phyloP scores from a whole-genome alignment of 2,888 invertebrate species.

The Dynastes maya region DNA sequence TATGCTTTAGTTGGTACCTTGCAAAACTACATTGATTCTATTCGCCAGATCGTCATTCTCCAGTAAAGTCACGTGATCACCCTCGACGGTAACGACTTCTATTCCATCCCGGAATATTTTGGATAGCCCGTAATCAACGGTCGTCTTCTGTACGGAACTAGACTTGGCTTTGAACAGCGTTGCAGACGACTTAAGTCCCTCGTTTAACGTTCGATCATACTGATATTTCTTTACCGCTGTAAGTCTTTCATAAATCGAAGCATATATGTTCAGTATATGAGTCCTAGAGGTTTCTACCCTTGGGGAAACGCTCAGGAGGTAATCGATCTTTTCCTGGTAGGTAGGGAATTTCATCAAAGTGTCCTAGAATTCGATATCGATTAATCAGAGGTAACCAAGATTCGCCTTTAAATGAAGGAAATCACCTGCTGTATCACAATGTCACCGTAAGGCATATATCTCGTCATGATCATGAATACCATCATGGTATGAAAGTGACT shows the following conservation, averaged over 20 bases:
- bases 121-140: constrained; percentile 77
- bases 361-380: not conserved
- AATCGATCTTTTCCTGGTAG: constrained; percentile 44
- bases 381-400: no score
- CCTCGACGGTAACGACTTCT: constrained; percentile 78
- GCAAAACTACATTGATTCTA: constrained; percentile 67
- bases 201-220: constrained; percentile 60
- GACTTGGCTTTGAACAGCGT: not conserved
- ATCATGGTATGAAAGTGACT: constrained; percentile 73
- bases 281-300: constrained; percentile 64
- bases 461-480: constrained; percentile 72
- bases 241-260: constrained; percentile 73
- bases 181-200: not conserved
- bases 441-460: constrained; percentile 56
- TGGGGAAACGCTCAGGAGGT: constrained; percentile 58
- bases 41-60: constrained; percentile 78
- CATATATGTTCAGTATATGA: constrained; percentile 68
- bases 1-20: not conserved
- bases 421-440: constrained; percentile 50
- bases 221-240: constrained; percentile 72
- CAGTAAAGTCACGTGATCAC: constrained; percentile 81
- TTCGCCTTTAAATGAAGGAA: not conserved
- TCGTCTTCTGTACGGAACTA: constrained; percentile 64
- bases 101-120: constrained; percentile 75
- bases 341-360: constrained; percentile 18